These are phyloP conservation scores for Phainopepla nitens DNA, from an alignment of 2,113 vertebrate genomes.

Conservation along the genomic window DNA sequence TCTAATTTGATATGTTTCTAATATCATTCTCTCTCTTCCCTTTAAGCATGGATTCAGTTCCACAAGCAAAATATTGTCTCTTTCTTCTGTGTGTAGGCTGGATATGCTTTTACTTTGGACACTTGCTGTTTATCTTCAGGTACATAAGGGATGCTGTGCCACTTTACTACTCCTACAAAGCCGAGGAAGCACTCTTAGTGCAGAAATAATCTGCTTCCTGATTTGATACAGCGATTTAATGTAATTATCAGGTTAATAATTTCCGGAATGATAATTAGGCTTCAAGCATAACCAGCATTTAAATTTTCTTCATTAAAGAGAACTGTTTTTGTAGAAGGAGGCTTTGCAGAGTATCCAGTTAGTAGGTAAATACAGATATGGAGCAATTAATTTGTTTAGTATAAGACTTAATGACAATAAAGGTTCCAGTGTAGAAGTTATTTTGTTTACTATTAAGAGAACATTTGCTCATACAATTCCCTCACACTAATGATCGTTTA, in stretches of 20 bases:
- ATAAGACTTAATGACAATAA: background rate
- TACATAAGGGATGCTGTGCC: background rate
- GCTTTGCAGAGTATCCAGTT: background rate
- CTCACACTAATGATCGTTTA: background rate
- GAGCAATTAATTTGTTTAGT: background rate
- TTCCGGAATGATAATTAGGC: background rate
- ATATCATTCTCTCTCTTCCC: background rate
- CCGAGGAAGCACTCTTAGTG: background rate
- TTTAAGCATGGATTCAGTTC: background rate
- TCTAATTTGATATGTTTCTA: background rate
- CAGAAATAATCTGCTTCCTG: background rate
- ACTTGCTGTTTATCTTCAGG: background rate
- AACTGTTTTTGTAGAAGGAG: background rate
- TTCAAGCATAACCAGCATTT: background rate
- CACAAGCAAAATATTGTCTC: background rate
- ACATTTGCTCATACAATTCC: background rate
- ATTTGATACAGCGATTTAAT: background rate
- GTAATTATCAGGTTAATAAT: background rate
- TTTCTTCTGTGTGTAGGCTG: background rate
- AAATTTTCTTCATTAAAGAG: background rate
- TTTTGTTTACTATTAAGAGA: background rate
- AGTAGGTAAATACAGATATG: background rate
- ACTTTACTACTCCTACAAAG: background rate
- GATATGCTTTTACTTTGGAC: background rate
- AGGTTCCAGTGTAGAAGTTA: background rate